Evolutionary conservation across 1,140 invertebrate genomes (phyloP), one percentile per base, ranked within the genome.

Genomic region (Diabrotica virgifera): DNA sequence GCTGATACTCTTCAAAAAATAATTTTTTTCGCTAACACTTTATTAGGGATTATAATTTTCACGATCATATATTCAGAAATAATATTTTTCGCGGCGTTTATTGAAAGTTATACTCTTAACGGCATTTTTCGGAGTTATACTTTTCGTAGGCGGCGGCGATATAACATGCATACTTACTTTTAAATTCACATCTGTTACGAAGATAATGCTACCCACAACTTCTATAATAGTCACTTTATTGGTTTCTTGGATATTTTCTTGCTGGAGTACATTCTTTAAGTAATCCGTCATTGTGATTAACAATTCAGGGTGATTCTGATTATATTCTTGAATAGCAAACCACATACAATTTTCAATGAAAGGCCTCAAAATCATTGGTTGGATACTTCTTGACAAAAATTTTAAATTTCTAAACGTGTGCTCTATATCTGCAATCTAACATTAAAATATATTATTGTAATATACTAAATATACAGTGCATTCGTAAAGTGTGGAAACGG

Each of bases 371-470:
- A 73, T 70, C 40, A 75, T 73, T 5, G 80, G 77, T 50, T 78
- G 77, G 10, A 82, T 72, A 9, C 80, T 80, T 53, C 80, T 78
- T 38, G 80, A 81, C 8, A 83, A 52, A 57, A 77, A 73, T 52
- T 78, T 76, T 10, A 83, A 67, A 67, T 80, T 77, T 37, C 60
- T 63, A 64, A 79, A 81, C 6, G 82, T 24, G 24, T 70, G 37
- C 5, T 73, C 35, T 10, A 74, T 70, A 58, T 78, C 77, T 52
- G 79, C 69, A 35, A 53, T 68, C 68, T 72, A 64, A 59, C 59
- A 66, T 13, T 9, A 11, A 11, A 51, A 11, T 51, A 12, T 35
- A 24, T 13, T 55, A n/a, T n/a, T n/a, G n/a, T n/a, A n/a, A n/a
- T n/a, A n/a, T n/a, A n/a, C n/a, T n/a, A n/a, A n/a, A n/a, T n/a